Percentiles rank a stretch among this genome's conserved stretches.
Evolutionary conservation across 2,888 invertebrate genomes (phyloP).

Genomic region (Netelia inedita): DNA sequence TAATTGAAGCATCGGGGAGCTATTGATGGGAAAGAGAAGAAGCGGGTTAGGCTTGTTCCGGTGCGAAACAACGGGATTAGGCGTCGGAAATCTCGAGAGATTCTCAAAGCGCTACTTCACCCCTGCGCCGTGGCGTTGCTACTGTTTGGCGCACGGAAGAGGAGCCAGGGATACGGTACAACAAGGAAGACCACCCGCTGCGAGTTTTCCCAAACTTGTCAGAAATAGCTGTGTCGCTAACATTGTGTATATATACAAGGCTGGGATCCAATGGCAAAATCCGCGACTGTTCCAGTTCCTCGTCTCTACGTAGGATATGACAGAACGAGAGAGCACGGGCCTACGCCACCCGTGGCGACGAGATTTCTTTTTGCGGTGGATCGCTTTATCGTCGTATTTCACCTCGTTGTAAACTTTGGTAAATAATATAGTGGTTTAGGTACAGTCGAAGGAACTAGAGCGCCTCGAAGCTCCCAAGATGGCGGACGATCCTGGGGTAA

Average conservation of each 20-base stretch:
- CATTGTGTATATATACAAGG: conserved; percentile 17
- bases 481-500: conserved; percentile 68
- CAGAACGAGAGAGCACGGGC: conserved; percentile 43
- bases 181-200: conserved; percentile 77
- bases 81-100: conserved; percentile 74
- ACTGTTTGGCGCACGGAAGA: conserved; percentile 29
- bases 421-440: conserved; percentile 20
- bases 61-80: conserved; percentile 75
- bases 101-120: conserved; percentile 65
- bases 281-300: conserved; percentile 42
- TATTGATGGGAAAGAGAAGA: conserved; percentile 19
- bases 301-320: conserved; percentile 22
- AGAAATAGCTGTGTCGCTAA: conserved; percentile 50
- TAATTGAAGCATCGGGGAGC: conserved; percentile 14
- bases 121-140: conserved; percentile 15
- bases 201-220: conserved; percentile 82
- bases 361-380: conserved; percentile 65
- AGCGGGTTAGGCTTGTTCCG: conserved; percentile 44
- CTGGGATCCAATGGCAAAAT: conserved; percentile 55
- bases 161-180: conserved; percentile 45
- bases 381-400: conserved; percentile 55
- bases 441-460: conserved; percentile 36
- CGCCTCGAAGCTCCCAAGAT: conserved; percentile 55
- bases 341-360: conserved; percentile 61
- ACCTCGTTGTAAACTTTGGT: conserved; percentile 4